Conservation (phyloP, 2,888 invertebrate species). For the Tuta absoluta region DNA sequence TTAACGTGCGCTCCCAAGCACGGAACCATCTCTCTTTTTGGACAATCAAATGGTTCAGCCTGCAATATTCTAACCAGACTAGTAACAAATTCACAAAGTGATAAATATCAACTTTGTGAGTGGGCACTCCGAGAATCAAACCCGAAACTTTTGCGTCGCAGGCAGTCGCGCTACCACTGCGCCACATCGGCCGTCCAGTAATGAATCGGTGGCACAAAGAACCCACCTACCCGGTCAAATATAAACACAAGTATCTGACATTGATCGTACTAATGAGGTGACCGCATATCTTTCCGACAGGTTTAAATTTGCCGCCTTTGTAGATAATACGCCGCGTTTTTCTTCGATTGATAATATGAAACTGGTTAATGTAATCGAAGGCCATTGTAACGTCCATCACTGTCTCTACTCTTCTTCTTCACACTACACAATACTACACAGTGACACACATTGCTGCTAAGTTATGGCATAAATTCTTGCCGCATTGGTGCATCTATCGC, state of each 20-base stretch:
- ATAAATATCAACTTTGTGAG: no score
- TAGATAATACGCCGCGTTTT: constrained; percentile 2
- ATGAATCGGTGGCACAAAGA: not conserved
- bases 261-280: not conserved
- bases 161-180: no score
- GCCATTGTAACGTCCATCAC: constrained; percentile 28
- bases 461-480: constrained; percentile 58
- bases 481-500: constrained; percentile 31
- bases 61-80: no score
- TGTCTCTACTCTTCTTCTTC: constrained; percentile 32
- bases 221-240: not conserved
- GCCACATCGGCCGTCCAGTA: no score
- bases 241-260: not conserved
- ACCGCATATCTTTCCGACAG: not conserved
- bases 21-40: no score
- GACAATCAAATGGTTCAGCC: no score
- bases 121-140: no score
- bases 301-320: not conserved
- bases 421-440: constrained; percentile 39
- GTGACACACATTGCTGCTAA: constrained; percentile 56
- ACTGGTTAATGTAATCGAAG: not conserved
- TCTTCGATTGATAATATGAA: not conserved
- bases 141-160: no score
- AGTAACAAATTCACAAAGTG: no score
- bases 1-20: no score